phyloP scores from a whole-genome alignment of 2,113 vertebrate genomes.

The Ameiurus melas region DNA sequence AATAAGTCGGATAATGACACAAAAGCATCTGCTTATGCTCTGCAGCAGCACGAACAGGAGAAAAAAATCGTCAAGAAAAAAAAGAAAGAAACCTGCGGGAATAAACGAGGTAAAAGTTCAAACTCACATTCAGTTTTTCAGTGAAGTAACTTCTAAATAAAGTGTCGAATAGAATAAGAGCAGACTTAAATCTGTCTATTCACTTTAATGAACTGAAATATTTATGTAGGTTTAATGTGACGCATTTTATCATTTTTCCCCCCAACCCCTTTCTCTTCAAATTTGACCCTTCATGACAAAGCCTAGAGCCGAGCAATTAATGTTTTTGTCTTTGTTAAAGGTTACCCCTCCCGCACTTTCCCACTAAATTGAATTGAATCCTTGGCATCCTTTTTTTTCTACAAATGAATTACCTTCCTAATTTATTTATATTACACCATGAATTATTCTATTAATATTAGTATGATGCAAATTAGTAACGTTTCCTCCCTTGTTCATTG shows the following conservation, averaged over 20 bases:
- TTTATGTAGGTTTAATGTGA: slow-evolving; percentile 71
- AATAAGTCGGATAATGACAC: slow-evolving; percentile 78
- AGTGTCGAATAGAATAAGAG: slow-evolving; percentile 20
- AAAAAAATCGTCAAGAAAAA: background rate
- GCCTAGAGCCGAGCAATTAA: slow-evolving; percentile 65
- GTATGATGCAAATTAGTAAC: slow-evolving; percentile 76
- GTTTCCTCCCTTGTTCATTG: slow-evolving; percentile 69
- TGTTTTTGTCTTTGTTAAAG: slow-evolving; percentile 67
- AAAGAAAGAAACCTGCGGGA: background rate
- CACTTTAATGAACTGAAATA: slow-evolving; percentile 69
- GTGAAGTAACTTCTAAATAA: slow-evolving; percentile 31
- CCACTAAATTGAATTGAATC: slow-evolving; percentile 68
- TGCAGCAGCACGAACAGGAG: background rate
- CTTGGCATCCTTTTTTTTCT: slow-evolving; percentile 64
- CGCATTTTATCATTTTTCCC: slow-evolving; percentile 54
- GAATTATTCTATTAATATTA: slow-evolving; percentile 85
- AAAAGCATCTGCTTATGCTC: slow-evolving; percentile 61
- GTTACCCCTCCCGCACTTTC: background rate
- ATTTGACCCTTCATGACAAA: slow-evolving; percentile 58
- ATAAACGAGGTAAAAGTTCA: slow-evolving; percentile 45
- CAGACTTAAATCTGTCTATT: slow-evolving; percentile 55
- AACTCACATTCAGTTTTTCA: slow-evolving; percentile 51
- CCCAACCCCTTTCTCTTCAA: slow-evolving; percentile 45
- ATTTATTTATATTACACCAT: slow-evolving; percentile 79
- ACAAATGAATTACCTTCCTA: slow-evolving; percentile 78